Base-by-base conservation (phyloP, 2,888 invertebrate genomes). In the Ornithoptera priamus region DNA sequence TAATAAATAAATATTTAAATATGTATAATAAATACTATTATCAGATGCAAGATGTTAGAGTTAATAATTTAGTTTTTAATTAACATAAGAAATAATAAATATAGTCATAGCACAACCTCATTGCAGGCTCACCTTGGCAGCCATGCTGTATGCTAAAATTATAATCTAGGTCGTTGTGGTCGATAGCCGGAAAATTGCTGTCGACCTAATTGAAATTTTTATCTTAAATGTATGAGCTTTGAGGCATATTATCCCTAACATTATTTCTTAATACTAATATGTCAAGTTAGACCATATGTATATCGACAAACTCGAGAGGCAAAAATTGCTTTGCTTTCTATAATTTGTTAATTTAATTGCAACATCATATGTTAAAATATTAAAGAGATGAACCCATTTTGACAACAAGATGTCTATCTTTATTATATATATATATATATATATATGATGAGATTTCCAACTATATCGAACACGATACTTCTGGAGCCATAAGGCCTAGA, bases 151-250 rank as follows among this genome's bases (percentile, higher is more conserved):
- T 65, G 69, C 72, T 73, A 69, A 72, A 73, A 69, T 73, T 72
- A 69, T 71, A 69, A 69, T 63, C 72, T 72, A 62, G 70, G 73
- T 73, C 72, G 65, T 61, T 65, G 69, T 65, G 65, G 69, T 69
- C 61, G 65, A 69, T 69, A 61, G 57, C 61, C 69, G 65, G 69
- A 69, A 68, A 63, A 69, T 69, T 20, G 69, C 30, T 39, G 42
- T 56, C 64, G 68, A 61, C 61, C 60, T 61, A 39, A 69, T 65
- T 60, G 42, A 65, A 61, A 68, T 30, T 20, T 46, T n/a, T 53
- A 53, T 53, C 53, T 53, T 53, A 53, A 53, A 53, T 53, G n/a
- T n/a, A n/a, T 53, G 18, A 6, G n/a, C n/a, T 53, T 53, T n/a
- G 0, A 53, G 18, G n/a, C 2, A 0, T n/a, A 53, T 53, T 53